phyloP scores from a whole-genome alignment of 2,797 vertebrate genomes.

The Prunella strophiata region DNA sequence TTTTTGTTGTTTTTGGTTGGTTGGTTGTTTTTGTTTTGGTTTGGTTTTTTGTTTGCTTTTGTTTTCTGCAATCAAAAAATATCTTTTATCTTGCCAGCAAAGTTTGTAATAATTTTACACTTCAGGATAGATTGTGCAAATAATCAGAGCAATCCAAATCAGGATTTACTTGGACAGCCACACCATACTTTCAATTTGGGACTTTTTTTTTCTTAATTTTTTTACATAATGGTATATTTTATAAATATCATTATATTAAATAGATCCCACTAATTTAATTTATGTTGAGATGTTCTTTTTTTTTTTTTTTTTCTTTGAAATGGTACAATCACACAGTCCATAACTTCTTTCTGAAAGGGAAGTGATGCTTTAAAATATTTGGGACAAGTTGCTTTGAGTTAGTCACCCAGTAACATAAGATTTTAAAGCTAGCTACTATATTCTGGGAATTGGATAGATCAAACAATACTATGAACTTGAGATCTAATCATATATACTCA shows the following conservation, averaged over 20 bases:
- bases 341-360: not conserved
- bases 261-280: not conserved
- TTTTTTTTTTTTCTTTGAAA: not conserved
- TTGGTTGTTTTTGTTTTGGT: not conserved
- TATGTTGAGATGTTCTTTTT: not conserved
- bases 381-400: not conserved
- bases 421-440: not conserved
- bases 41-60: not conserved
- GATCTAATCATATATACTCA: not conserved
- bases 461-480: not conserved
- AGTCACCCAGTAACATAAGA: not conserved
- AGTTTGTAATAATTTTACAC: not conserved
- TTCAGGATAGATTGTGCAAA: not conserved
- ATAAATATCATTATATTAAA: not conserved
- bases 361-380: not conserved
- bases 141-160: not conserved
- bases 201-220: not conserved
- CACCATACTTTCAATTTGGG: rapidly evolving
- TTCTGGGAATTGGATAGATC: not conserved
- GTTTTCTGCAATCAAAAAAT: not conserved
- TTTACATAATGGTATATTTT: not conserved
- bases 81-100: not conserved
- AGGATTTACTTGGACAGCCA: not conserved
- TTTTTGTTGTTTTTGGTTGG: no score
- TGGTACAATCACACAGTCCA: rapidly evolving